These are phyloP conservation scores for Nannospalax galili DNA, from an alignment of 2,113 vertebrate genomes.

Conservation along the genomic window DNA sequence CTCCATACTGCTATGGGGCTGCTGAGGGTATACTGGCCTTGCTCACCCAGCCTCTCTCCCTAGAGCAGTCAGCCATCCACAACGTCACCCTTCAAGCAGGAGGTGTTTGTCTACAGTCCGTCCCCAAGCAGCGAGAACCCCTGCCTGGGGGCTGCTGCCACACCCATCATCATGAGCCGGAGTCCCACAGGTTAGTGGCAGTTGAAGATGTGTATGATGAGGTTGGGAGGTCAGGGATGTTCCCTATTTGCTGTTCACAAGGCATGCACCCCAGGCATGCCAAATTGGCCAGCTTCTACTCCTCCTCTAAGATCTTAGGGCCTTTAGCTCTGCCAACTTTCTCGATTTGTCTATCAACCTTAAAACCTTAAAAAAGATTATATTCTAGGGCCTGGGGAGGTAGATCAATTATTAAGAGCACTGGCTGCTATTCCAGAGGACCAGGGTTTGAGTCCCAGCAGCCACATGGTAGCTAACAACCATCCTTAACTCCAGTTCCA, in stretches of 20 bases:
- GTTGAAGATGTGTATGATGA: rapidly evolving
- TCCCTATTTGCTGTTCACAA: not conserved
- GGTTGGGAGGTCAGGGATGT: not conserved
- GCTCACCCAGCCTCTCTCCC: constrained; percentile 37
- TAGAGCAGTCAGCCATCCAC: constrained; percentile 90
- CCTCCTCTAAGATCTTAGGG: rapidly evolving
- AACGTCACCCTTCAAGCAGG: constrained; percentile 88
- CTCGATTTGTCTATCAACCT: rapidly evolving
- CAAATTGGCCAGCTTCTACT: rapidly evolving
- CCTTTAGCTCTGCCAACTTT: not conserved
- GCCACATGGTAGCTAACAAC: too few species aligned
- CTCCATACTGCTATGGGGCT: not conserved
- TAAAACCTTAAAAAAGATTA: too few species aligned
- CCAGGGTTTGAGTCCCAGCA: too few species aligned
- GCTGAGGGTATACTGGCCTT: too few species aligned
- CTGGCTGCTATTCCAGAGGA: too few species aligned
- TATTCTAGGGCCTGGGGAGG: too few species aligned
- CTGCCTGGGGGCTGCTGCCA: constrained; percentile 79
- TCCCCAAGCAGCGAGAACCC: constrained; percentile 87
- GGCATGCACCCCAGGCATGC: rapidly evolving
- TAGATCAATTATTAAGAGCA: too few species aligned
- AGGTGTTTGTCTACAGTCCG: constrained; percentile 90
- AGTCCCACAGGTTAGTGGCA: constrained; percentile 92
- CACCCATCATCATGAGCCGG: constrained; percentile 92
- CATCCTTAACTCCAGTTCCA: too few species aligned